Evolutionary conservation across 2,888 invertebrate species (phyloP).

Genomic region (Timema podura): DNA sequence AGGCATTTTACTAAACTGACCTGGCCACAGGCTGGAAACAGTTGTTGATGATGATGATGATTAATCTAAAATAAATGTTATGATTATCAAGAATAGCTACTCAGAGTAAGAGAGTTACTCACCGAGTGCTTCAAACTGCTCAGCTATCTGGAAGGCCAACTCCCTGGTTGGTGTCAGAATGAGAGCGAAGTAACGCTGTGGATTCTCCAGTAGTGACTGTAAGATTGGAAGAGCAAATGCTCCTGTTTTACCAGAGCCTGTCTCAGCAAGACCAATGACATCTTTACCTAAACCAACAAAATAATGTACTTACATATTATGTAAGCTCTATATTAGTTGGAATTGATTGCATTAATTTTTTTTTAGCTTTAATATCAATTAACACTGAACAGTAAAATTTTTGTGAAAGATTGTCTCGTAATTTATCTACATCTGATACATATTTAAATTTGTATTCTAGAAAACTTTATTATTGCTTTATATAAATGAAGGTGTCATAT

Average conservation of each 20-base stretch:
- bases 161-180: slow-evolving; percentile 96
- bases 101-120: slow-evolving; percentile 39
- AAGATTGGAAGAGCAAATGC: slow-evolving; percentile 96
- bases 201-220: slow-evolving; percentile 83
- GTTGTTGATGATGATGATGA: no score
- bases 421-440: no score
- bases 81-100: neutral
- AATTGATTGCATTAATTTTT: neutral
- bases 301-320: neutral
- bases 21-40: no score
- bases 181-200: slow-evolving; percentile 90
- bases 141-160: slow-evolving; percentile 95
- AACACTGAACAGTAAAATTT: no score
- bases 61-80: neutral
- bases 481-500: no score
- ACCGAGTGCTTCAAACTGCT: slow-evolving; percentile 97
- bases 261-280: slow-evolving; percentile 71
- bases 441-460: no score
- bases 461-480: no score
- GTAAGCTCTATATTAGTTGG: slow-evolving; percentile 8
- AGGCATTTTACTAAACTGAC: no score
- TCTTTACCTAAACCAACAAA: slow-evolving; percentile 62
- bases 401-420: no score
- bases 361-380: no score
- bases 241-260: slow-evolving; percentile 95